Evolutionary conservation across 2,888 invertebrate species (phyloP).

Genomic region (Tipula helvola): DNA sequence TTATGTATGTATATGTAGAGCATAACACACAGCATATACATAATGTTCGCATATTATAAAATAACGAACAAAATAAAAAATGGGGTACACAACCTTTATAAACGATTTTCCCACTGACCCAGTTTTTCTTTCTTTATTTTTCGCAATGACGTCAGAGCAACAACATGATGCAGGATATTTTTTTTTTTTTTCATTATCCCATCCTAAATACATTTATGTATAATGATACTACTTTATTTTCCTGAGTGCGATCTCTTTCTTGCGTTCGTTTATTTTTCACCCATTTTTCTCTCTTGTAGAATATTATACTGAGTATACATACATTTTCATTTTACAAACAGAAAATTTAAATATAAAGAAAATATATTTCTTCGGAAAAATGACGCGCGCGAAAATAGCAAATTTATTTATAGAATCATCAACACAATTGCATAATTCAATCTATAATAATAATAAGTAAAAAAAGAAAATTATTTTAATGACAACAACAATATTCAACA

Average conservation of each 20-base stretch:
- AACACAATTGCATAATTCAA: not conserved
- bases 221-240: not conserved
- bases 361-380: not conserved
- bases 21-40: not conserved
- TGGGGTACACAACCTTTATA: slow-evolving; percentile 11
- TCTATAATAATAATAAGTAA: no score
- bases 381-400: not conserved
- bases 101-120: slow-evolving; percentile 18
- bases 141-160: slow-evolving; percentile 18
- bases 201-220: no score
- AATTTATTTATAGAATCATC: not conserved
- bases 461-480: no score
- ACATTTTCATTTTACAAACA: not conserved
- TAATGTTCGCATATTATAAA: not conserved
- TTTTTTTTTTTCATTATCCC: not conserved
- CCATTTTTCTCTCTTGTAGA: not conserved
- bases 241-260: not conserved
- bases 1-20: not conserved
- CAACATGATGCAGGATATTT: slow-evolving; percentile 6
- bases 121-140: slow-evolving; percentile 14
- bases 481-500: not conserved
- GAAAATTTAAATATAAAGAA: not conserved
- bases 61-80: not conserved
- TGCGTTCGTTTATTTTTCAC: not conserved
- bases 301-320: not conserved